phyloP scores from a whole-genome alignment of 2,113 vertebrate species.

The Echinops telfairi region DNA sequence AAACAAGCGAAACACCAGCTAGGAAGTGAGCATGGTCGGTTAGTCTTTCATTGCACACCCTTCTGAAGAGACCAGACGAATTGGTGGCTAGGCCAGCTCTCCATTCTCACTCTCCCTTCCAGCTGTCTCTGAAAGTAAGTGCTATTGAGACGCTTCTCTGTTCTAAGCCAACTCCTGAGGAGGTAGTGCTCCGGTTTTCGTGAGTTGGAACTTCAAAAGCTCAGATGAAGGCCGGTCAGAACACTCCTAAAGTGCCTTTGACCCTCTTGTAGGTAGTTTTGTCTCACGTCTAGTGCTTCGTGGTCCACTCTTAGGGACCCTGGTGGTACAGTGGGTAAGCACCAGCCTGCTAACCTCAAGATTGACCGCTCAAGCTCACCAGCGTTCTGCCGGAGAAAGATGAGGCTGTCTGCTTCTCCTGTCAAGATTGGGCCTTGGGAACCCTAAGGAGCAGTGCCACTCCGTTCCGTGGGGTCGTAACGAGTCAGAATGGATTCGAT shows the following conservation, averaged over 20 bases:
- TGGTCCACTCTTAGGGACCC: too few relatives aligned
- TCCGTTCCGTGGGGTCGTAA: too few relatives aligned
- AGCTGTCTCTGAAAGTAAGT: neutral
- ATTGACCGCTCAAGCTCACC: too few relatives aligned
- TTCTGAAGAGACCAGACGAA: neutral
- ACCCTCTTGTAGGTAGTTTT: neutral
- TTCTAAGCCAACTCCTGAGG: neutral
- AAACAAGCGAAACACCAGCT: neutral
- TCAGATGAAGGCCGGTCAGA: neutral
- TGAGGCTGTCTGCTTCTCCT: too few relatives aligned
- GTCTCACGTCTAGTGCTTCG: neutral
- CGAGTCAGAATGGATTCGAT: too few relatives aligned
- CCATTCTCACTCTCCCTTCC: neutral
- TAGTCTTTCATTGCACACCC: neutral
- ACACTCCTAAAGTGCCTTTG: neutral
- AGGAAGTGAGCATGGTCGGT: neutral
- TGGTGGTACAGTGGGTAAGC: too few relatives aligned
- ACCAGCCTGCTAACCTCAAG: too few relatives aligned
- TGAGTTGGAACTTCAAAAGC: constrained; percentile 34
- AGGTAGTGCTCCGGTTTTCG: neutral
- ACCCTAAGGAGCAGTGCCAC: too few relatives aligned
- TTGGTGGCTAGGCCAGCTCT: neutral
- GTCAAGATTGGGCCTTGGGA: too few relatives aligned
- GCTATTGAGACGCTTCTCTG: neutral
- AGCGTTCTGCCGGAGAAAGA: too few relatives aligned